phyloP scores from a whole-genome alignment of 2,888 invertebrate species.

The Eupithecia inturbata region DNA sequence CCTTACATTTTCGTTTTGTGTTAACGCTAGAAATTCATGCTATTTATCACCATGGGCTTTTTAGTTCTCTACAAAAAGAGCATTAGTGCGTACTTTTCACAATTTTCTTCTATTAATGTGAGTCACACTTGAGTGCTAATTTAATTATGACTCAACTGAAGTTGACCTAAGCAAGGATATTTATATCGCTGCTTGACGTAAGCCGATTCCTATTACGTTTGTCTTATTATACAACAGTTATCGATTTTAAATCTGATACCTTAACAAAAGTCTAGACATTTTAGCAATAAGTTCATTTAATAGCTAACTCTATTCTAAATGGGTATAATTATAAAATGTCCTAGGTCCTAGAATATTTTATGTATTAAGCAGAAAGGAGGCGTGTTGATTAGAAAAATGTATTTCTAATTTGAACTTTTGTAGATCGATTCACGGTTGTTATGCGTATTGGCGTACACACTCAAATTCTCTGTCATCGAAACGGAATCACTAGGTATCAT shows the following conservation, averaged over 20 bases:
- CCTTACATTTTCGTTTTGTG: neutral
- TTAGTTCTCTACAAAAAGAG: neutral
- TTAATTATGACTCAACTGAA: conserved; percentile 29
- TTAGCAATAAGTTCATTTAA: neutral
- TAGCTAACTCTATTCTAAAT: no score
- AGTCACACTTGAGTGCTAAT: conserved; percentile 25
- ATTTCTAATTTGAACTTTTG: neutral
- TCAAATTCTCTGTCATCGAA: neutral
- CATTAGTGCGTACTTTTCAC: neutral
- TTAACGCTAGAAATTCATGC: neutral
- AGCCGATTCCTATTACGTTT: neutral
- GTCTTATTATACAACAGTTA: neutral
- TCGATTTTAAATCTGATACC: neutral
- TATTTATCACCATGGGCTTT: neutral
- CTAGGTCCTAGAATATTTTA: no score
- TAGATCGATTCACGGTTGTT: neutral
- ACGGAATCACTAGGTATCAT: neutral
- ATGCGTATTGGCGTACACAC: neutral
- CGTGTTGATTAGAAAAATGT: neutral
- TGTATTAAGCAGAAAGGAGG: no score
- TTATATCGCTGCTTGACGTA: conserved; percentile 12
- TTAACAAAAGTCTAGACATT: neutral
- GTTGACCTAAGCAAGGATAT: conserved; percentile 14
- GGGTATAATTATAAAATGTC: no score
- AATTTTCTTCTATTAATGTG: conserved; percentile 16